Evolutionary conservation across 2,888 invertebrate species (phyloP).

Genomic region (Ypsolopha scabrella): DNA sequence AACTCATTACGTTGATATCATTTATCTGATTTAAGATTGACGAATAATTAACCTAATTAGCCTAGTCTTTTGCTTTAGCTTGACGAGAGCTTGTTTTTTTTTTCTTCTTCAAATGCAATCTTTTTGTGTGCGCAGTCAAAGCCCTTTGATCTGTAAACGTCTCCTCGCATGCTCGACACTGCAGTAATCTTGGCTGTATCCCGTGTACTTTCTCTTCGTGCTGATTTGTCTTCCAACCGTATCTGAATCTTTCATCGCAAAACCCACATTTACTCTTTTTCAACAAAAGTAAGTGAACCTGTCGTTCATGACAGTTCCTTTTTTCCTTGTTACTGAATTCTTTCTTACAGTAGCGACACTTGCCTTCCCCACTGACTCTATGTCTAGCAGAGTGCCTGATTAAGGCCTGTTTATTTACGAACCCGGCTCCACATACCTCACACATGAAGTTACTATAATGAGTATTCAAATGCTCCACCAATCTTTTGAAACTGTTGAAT

Average conservation of each 20-base stretch:
- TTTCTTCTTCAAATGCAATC: constrained; percentile 28
- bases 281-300: constrained; percentile 29
- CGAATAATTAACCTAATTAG: too few relatives aligned
- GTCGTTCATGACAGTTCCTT: constrained; percentile 44
- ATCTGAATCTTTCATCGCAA: constrained; percentile 40
- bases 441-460: constrained; percentile 33
- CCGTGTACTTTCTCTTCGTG: constrained; percentile 47
- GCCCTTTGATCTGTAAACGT: constrained; percentile 57
- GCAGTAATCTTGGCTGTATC: constrained; percentile 37
- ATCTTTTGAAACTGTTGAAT: constrained; percentile 27
- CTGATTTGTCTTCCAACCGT: constrained; percentile 43
- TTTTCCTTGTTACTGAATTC: constrained; percentile 49
- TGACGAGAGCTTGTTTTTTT: neutral
- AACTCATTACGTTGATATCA: too few relatives aligned
- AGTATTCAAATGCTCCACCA: constrained; percentile 30
- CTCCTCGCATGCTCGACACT: constrained; percentile 56
- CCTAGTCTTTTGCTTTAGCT: too few relatives aligned
- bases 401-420: constrained; percentile 22
- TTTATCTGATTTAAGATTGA: too few relatives aligned
- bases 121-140: constrained; percentile 51
- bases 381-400: constrained; percentile 32
- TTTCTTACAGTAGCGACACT: constrained; percentile 48
- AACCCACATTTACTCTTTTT: constrained; percentile 34
- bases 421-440: constrained; percentile 28
- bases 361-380: constrained; percentile 24